These are phyloP conservation scores for Zosterops lateralis DNA, from an alignment of 2,113 vertebrate genomes.

Conservation along the genomic window DNA sequence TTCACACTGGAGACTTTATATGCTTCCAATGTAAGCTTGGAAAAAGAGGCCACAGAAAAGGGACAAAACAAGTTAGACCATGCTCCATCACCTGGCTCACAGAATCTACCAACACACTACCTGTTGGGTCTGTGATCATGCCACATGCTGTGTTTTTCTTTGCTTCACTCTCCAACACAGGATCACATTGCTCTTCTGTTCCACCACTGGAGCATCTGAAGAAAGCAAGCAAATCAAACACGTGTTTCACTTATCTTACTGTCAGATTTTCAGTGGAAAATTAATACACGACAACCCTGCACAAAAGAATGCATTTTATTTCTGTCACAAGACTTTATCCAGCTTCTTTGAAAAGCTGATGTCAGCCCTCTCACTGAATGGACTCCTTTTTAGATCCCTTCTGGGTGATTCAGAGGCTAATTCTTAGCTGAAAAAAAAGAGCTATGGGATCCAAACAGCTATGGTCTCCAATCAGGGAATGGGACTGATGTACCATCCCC, in stretches of 20 bases:
- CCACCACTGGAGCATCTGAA: conserved; percentile 53
- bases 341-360: conserved; percentile 17
- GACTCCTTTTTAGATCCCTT: not conserved
- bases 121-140: conserved; percentile 76
- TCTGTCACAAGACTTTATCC: not conserved
- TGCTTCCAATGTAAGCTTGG: not conserved
- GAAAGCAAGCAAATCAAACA: not conserved
- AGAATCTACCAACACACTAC: conserved; percentile 42
- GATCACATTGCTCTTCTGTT: conserved; percentile 63
- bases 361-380: not conserved
- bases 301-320: not conserved
- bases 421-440: not conserved
- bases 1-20: not conserved
- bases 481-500: not conserved
- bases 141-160: conserved; percentile 77
- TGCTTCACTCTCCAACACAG: conserved; percentile 73
- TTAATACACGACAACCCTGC: not conserved
- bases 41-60: not conserved
- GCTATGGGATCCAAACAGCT: not conserved
- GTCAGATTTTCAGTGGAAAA: not conserved
- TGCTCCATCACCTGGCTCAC: not conserved
- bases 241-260: not conserved
- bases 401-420: not conserved
- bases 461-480: not conserved
- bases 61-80: not conserved